Conservation (phyloP, 2,113 vertebrate genomes). For the Tiliqua scincoides region DNA sequence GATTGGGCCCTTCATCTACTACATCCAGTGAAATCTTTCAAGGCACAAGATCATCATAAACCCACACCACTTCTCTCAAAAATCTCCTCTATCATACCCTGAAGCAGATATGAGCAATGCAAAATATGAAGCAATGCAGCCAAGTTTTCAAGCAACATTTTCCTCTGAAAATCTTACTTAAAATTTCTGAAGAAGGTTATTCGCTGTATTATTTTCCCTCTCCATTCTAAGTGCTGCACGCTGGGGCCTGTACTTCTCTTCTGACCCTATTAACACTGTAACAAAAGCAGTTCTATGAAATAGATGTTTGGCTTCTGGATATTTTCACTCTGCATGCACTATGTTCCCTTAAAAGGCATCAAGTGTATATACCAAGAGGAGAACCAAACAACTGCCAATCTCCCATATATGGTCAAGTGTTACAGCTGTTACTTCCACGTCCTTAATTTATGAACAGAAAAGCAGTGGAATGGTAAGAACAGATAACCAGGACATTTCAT, state of each 20-base stretch:
- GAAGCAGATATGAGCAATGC: neutral
- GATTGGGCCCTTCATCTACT: neutral
- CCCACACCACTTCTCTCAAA: neutral
- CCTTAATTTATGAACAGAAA: slow-evolving; percentile 72
- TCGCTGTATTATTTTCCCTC: neutral
- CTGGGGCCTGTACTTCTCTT: slow-evolving; percentile 27
- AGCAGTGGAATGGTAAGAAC: slow-evolving; percentile 55
- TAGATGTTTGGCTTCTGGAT: slow-evolving; percentile 64
- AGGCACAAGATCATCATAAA: neutral
- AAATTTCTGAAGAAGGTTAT: neutral
- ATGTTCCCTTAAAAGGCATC: slow-evolving; percentile 78
- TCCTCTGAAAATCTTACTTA: neutral
- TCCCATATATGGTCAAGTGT: slow-evolving; percentile 77
- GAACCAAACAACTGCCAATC: slow-evolving; percentile 56
- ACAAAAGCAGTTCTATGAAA: slow-evolving; percentile 51
- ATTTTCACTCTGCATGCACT: slow-evolving; percentile 57
- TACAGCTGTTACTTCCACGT: slow-evolving; percentile 52
- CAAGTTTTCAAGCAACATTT: neutral
- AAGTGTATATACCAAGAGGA: slow-evolving; percentile 60
- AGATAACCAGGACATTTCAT: slow-evolving; percentile 49
- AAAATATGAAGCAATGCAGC: neutral
- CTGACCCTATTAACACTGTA: slow-evolving; percentile 27
- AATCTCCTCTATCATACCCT: neutral
- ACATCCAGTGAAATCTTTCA: neutral
- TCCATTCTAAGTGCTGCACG: neutral